Evolutionary conservation across 2,113 vertebrate genomes (phyloP).

Genomic region (Ursus arctos): DNA sequence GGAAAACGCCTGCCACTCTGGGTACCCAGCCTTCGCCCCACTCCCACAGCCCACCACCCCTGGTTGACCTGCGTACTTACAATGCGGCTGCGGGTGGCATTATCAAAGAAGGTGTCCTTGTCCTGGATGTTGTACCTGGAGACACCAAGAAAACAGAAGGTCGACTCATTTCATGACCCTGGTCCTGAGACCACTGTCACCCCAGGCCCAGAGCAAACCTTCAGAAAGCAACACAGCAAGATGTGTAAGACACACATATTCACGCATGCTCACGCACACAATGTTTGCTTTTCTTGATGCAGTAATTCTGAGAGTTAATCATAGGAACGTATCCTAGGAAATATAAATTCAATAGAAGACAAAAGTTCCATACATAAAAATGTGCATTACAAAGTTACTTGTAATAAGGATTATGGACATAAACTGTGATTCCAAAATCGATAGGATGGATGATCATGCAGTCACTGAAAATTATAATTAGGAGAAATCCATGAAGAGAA

Average conservation of each 20-base stretch:
- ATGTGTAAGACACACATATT: neutral
- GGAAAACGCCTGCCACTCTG: neutral
- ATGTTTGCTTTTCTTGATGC: neutral
- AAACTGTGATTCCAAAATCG: neutral
- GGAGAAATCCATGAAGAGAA: neutral
- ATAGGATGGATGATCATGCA: neutral
- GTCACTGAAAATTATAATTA: neutral
- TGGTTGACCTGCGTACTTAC: slow-evolving; percentile 89
- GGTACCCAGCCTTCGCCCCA: neutral
- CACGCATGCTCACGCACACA: neutral
- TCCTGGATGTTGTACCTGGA: slow-evolving; percentile 96
- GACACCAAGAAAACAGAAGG: slow-evolving; percentile 54
- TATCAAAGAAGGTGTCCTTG: slow-evolving; percentile 96
- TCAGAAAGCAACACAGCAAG: neutral
- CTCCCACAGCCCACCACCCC: neutral
- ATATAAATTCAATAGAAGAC: neutral
- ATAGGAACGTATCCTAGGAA: neutral
- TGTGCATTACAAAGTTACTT: neutral
- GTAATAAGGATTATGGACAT: neutral
- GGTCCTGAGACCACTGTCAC: neutral
- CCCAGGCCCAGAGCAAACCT: neutral
- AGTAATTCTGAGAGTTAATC: slow-evolving; percentile 11
- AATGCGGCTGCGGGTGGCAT: slow-evolving; percentile 96
- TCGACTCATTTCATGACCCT: neutral
- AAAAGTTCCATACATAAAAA: neutral